A percentile compares a stretch with the other conserved stretches of the same genome.
phyloP scores from a whole-genome alignment of 1,140 invertebrate genomes.

The Drosophila mayri region DNA sequence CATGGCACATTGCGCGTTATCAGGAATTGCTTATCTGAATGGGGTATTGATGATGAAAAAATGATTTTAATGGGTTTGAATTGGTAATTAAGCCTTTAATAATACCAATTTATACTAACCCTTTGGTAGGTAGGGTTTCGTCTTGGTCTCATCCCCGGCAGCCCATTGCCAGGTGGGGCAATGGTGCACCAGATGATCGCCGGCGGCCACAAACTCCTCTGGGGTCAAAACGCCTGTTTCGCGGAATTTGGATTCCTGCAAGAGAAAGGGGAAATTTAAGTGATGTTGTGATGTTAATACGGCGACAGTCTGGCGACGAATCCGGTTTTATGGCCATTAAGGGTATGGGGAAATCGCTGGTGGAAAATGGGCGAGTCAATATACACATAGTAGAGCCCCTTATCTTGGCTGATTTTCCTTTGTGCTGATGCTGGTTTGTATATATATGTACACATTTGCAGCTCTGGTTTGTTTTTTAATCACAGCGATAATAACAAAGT shows the following conservation, averaged over 20 bases:
- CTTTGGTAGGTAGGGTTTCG: conserved; percentile 94
- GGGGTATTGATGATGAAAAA: conserved; percentile 1
- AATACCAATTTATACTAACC: conserved; percentile 31
- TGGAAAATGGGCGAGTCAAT: conserved; percentile 17
- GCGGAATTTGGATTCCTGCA: conserved; percentile 98
- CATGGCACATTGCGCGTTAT: conserved; percentile 98
- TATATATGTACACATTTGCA: background rate
- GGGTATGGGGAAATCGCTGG: conserved; percentile 4
- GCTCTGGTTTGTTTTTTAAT: background rate
- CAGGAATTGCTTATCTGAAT: conserved; percentile 96
- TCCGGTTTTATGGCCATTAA: conserved; percentile 27
- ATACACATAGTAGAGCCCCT: conserved; percentile 1
- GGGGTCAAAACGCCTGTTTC: conserved; percentile 99
- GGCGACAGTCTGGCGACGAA: conserved; percentile 34
- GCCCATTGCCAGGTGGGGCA: conserved; percentile 99
- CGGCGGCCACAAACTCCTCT: conserved; percentile 97
- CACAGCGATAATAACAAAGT: conserved; percentile 4
- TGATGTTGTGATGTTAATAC: background rate
- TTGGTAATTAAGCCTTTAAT: background rate
- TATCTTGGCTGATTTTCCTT: conserved; percentile 11
- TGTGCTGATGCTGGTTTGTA: conserved; percentile 7
- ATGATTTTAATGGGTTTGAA: conserved; percentile 11
- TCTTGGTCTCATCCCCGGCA: conserved; percentile 93
- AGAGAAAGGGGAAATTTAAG: background rate
- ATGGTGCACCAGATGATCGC: conserved; percentile 99